Base-by-base conservation (phyloP, 2,888 invertebrate genomes). In the Acleris emargana region DNA sequence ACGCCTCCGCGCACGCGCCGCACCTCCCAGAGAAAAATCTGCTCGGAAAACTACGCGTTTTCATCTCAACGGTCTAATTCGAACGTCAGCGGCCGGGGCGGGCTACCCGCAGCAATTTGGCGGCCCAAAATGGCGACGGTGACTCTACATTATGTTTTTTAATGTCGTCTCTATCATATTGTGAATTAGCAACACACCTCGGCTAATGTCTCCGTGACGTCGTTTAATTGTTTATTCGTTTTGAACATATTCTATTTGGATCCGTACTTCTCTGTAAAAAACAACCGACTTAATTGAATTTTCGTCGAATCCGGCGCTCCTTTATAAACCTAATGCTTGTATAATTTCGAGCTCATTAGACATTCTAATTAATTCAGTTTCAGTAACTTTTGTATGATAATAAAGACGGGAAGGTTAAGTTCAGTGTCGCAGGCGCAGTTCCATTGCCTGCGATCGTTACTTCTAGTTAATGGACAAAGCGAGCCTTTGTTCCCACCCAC, bases 331-430 rank as follows among this genome's bases (percentile, higher is more conserved):
- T 79, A 74, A 80, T 77, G 81, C 13, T 38, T 13, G 38, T 38
- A 38, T 76, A 75, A 74, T 75, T 62, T 61, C 63, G 71, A 67
- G 70, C 76, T 83, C 77, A 87, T 90, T 89, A 88, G 75, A 81
- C 71, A 90, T 91, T 86, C 72, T 88, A 89, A 89, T 90, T 69
- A 76, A 88, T 84, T 81, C 84, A 78, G 83, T 89, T 89, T 88
- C 86, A 87, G 89, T 86, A 86, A 64, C 85, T 86, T 91, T 91
- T 91, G 91, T 91, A 90, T 92, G 92, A 84, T 79, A 91, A 91
- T 91, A 81, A 70, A 71, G 75, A 78, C 75, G 76, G 78, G 84
- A 83, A 89, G 91, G 91, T 92, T 83, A 91, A 92, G 91, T 91
- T 91, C 92, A 91, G 84, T 88, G 91, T 87, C 88, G 81, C 54